Evolutionary conservation across 1,140 invertebrate species (phyloP).

Genomic region (Sycobia sp.): DNA sequence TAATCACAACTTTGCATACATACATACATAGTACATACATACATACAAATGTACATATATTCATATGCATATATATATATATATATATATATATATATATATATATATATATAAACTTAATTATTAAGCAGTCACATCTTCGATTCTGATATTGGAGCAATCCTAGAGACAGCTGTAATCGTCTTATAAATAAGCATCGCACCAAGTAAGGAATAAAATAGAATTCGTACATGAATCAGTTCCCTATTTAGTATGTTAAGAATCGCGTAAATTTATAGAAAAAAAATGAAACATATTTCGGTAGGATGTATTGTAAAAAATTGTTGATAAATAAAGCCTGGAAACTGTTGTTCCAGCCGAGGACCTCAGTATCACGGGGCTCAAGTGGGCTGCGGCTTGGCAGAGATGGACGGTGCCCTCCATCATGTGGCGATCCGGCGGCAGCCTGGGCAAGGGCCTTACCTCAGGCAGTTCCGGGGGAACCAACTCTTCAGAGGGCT

Average conservation of each 20-base stretch:
- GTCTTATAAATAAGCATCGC: background rate
- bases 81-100: background rate
- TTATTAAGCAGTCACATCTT: constrained; percentile 4
- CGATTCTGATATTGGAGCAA: background rate
- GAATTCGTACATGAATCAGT: no score
- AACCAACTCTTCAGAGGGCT: constrained; percentile 63
- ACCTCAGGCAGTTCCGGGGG: constrained; percentile 45
- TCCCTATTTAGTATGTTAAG: no score
- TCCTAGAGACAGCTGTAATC: background rate
- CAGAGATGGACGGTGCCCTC: constrained; percentile 60
- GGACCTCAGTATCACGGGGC: constrained; percentile 72
- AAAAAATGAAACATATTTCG: background rate
- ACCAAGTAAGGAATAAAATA: background rate
- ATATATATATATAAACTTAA: background rate
- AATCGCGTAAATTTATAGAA: background rate
- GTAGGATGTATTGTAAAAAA: constrained; percentile 22
- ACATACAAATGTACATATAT: background rate
- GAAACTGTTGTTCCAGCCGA: constrained; percentile 60
- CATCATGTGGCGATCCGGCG: constrained; percentile 60
- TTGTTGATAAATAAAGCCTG: constrained; percentile 30
- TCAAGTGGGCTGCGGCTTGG: constrained; percentile 68
- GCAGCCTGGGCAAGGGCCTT: constrained; percentile 52
- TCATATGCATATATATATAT: background rate
- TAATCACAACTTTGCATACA: background rate
- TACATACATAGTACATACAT: no score